Conservation (phyloP, 2,888 invertebrate genomes). For the Pseudanteris insignis region DNA sequence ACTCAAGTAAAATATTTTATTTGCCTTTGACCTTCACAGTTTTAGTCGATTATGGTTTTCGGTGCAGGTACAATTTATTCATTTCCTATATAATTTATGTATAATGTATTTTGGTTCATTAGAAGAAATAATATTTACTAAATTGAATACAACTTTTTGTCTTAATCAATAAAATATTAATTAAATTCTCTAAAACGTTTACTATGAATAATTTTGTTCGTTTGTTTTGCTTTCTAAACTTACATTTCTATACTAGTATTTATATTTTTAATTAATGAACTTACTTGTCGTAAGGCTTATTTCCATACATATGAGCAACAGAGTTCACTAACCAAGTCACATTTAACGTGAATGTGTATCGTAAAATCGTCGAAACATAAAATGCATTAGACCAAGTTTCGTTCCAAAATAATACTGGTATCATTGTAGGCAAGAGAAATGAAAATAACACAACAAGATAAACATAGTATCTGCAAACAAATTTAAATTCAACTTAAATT, state of each 20-base stretch:
- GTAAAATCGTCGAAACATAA: conserved; percentile 66
- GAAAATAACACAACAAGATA: no score
- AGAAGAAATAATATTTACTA: not conserved
- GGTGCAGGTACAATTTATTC: no score
- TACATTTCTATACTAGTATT: no score
- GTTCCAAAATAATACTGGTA: conserved; percentile 71
- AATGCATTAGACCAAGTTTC: conserved; percentile 68
- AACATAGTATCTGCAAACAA: no score
- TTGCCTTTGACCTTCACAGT: no score
- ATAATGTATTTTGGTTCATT: not conserved
- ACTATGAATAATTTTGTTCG: not conserved
- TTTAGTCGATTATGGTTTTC: no score
- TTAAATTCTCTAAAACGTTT: no score
- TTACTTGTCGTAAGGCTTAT: conserved; percentile 60
- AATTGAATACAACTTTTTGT: no score
- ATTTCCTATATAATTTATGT: not conserved
- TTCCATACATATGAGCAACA: conserved; percentile 68
- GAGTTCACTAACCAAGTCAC: conserved; percentile 73
- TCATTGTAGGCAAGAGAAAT: conserved; percentile 70
- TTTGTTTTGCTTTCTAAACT: no score
- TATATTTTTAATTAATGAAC: not conserved
- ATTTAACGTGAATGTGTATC: conserved; percentile 65
- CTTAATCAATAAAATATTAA: no score
- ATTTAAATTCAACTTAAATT: no score
- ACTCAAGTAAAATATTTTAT: no score